A percentile compares a stretch with the other conserved stretches of the same genome.
Conservation (phyloP, 1,140 invertebrate species). For the Bombus breviceps region DNA sequence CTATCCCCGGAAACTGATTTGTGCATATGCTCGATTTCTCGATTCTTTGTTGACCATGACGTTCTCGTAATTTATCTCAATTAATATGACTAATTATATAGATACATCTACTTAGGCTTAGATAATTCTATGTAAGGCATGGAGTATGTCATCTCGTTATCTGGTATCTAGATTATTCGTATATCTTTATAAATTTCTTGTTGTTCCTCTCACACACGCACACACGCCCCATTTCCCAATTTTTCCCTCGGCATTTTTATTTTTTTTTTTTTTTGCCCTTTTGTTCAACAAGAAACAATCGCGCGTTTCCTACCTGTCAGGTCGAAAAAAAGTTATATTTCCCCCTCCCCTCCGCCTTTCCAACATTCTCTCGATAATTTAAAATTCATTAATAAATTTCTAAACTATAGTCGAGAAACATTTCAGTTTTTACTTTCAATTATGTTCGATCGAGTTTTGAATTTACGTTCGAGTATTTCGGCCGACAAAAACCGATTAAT, state of each 20-base stretch:
- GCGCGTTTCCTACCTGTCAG: background rate
- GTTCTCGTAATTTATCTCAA: slow-evolving; percentile 10
- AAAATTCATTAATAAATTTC: slow-evolving; percentile 26
- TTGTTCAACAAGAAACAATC: background rate
- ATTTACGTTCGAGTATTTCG: background rate
- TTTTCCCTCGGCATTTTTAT: background rate
- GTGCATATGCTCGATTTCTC: background rate
- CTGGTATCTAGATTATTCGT: slow-evolving; percentile 69
- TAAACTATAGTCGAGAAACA: slow-evolving; percentile 27
- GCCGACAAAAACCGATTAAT: background rate
- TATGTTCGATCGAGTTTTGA: background rate
- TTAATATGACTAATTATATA: slow-evolving; percentile 65
- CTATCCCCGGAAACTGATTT: background rate
- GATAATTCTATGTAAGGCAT: slow-evolving; percentile 81
- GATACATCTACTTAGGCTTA: slow-evolving; percentile 77
- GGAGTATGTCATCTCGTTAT: slow-evolving; percentile 78
- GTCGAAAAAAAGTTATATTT: background rate
- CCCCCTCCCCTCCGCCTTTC: background rate
- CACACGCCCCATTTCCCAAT: background rate
- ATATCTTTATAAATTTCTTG: slow-evolving; percentile 31
- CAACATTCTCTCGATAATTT: background rate
- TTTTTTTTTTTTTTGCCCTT: background rate
- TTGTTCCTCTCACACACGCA: background rate
- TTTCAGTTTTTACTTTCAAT: slow-evolving; percentile 1
- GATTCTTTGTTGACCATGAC: slow-evolving; percentile 9